Conservation (phyloP, 2,797 vertebrate genomes). For the Parauchenoglanis ngamensis region DNA sequence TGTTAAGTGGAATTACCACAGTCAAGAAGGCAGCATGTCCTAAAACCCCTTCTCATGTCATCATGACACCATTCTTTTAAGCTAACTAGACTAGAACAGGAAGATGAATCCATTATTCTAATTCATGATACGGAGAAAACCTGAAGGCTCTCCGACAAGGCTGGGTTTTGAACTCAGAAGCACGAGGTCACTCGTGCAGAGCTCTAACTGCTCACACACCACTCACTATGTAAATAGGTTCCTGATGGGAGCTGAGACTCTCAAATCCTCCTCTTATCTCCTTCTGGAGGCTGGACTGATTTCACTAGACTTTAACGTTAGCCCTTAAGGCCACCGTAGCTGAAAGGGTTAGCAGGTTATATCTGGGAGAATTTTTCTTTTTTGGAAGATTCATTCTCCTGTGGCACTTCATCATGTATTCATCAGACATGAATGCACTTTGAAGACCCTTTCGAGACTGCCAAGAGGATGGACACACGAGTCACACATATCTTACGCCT, state of each 20-base stretch:
- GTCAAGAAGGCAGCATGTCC: not conserved
- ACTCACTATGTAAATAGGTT: constrained; percentile 38
- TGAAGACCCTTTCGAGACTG: constrained; percentile 42
- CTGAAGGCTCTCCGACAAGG: not conserved
- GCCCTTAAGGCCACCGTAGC: constrained; percentile 48
- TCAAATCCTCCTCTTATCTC: constrained; percentile 40
- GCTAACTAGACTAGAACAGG: not conserved
- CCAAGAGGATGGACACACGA: constrained; percentile 22
- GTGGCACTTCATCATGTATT: constrained; percentile 51
- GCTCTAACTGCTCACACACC: not conserved
- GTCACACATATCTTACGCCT: not conserved
- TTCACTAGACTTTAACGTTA: constrained; percentile 51
- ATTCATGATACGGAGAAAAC: not conserved
- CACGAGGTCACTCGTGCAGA: not conserved
- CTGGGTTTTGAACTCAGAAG: constrained; percentile 21
- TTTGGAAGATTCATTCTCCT: constrained; percentile 38
- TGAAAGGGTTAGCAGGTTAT: constrained; percentile 29
- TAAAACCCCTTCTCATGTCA: not conserved
- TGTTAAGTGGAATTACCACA: not conserved
- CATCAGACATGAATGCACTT: constrained; percentile 42
- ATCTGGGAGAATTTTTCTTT: constrained; percentile 24
- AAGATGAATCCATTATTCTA: not conserved
- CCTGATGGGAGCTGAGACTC: constrained; percentile 34
- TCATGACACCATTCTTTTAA: constrained; percentile 6
- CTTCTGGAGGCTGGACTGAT: constrained; percentile 39